A percentile compares a stretch with the other conserved stretches of the same genome.
Evolutionary conservation across 2,888 invertebrate genomes (phyloP).

Genomic region (Cephus rjabovi): DNA sequence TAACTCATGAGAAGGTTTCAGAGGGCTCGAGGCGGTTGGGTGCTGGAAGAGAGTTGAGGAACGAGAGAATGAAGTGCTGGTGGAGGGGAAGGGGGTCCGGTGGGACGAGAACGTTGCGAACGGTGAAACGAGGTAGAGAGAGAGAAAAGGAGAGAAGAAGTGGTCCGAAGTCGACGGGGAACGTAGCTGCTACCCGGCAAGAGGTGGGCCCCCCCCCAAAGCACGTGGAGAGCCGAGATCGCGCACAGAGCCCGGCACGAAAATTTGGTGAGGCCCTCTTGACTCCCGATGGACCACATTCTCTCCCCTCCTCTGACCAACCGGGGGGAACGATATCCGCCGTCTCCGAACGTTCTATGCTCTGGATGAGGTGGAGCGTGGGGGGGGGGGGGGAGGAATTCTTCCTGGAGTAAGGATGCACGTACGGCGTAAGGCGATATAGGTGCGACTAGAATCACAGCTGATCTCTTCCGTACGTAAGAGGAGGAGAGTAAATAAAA

Average conservation of each 20-base stretch:
- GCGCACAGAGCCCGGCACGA: constrained; percentile 46
- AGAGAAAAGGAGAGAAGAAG: constrained; percentile 14
- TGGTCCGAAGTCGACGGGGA: constrained; percentile 4
- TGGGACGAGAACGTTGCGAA: too few relatives aligned
- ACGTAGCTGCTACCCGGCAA: constrained; percentile 7
- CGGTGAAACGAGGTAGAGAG: background rate
- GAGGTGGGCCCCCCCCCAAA: constrained; percentile 24
- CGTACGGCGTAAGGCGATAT: too few relatives aligned
- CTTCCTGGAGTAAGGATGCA: too few relatives aligned
- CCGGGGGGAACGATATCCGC: constrained; percentile 45
- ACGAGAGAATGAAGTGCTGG: constrained; percentile 13
- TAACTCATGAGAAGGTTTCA: constrained; percentile 36
- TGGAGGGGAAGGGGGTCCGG: background rate
- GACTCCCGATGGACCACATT: constrained; percentile 60
- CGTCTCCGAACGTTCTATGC: background rate
- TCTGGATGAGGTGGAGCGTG: background rate
- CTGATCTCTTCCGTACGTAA: background rate
- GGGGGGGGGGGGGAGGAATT: background rate
- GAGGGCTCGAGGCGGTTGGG: constrained; percentile 37
- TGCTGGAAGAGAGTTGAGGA: constrained; percentile 30
- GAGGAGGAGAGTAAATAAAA: background rate
- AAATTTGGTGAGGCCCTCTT: constrained; percentile 51
- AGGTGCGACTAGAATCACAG: constrained; percentile 8
- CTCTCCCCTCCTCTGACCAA: constrained; percentile 47
- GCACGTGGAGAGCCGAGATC: constrained; percentile 51